These are phyloP conservation scores for Xenopus laevis DNA, from an alignment of 2,113 vertebrate species.

Conservation along the genomic window DNA sequence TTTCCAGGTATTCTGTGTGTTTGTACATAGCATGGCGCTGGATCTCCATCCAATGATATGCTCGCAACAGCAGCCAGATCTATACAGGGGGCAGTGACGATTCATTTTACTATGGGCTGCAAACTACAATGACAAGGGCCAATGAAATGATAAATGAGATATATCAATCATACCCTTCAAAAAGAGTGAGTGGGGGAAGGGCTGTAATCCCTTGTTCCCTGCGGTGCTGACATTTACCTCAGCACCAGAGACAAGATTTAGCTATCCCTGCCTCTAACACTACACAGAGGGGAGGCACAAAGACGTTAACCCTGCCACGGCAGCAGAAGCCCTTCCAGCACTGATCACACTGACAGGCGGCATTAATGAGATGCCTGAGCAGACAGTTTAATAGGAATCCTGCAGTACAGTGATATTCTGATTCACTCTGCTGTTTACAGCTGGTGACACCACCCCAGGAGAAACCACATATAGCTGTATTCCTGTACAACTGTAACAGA, in stretches of 20 bases:
- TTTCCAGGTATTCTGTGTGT: no score
- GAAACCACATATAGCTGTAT: not conserved
- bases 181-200: not conserved
- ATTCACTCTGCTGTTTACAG: not conserved
- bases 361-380: not conserved
- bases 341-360: not conserved
- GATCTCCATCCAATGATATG: constrained; percentile 17
- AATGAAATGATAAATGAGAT: constrained; percentile 33
- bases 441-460: not conserved
- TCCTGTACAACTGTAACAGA: no score
- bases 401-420: not conserved
- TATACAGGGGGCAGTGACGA: constrained; percentile 11
- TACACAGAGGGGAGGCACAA: not conserved
- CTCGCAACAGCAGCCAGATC: constrained; percentile 14
- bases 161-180: not conserved
- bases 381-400: not conserved
- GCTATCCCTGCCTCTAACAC: not conserved
- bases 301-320: not conserved
- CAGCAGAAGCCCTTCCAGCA: not conserved
- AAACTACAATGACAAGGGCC: not conserved
- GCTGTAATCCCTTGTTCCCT: not conserved
- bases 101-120: not conserved
- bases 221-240: constrained; percentile 21
- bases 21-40: no score
- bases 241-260: constrained; percentile 12